A percentile compares a stretch with the other conserved stretches of the same genome.
Conservation (phyloP, 2,797 vertebrate species). For the Acipenser transmontanus region DNA sequence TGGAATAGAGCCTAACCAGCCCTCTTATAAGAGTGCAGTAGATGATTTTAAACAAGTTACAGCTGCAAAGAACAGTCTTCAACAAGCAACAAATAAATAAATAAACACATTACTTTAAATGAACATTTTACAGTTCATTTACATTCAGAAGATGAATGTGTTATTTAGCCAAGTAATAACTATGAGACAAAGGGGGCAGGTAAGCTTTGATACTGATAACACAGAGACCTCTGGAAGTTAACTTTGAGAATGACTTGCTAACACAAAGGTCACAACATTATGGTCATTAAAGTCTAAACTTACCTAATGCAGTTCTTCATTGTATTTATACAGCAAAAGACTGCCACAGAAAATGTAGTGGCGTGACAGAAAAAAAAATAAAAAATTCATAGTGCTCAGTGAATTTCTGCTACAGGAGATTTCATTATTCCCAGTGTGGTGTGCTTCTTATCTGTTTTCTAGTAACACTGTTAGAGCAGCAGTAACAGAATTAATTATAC, state of each 20-base stretch:
- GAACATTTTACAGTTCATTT: conserved; percentile 1
- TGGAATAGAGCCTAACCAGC: too few relatives aligned
- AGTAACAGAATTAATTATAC: conserved; percentile 78
- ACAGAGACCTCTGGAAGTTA: neutral
- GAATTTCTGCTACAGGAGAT: conserved; percentile 13
- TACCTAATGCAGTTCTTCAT: neutral
- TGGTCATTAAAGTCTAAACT: neutral
- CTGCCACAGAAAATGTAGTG: neutral
- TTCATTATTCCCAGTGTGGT: conserved; percentile 39
- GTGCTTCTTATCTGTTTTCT: conserved; percentile 57
- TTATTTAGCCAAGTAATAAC: conserved; percentile 1
- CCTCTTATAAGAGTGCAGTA: too few relatives aligned
- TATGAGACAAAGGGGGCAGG: neutral
- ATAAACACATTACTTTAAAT: conserved; percentile 7
- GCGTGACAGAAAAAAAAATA: neutral
- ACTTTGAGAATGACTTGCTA: neutral
- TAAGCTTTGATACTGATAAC: neutral
- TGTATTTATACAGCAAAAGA: neutral
- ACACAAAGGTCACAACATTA: neutral
- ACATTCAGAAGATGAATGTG: conserved; percentile 13
- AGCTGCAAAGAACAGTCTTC: conserved; percentile 5
- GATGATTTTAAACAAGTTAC: neutral
- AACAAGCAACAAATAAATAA: conserved; percentile 3
- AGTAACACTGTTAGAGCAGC: conserved; percentile 59
- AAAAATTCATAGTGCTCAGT: neutral